A percentile compares a stretch with the other conserved stretches of the same genome.
Evolutionary conservation across 30 jellyfish, hydroid and myxozoan species (phyloP).

Genomic region (Phacellophora camtschatica): DNA sequence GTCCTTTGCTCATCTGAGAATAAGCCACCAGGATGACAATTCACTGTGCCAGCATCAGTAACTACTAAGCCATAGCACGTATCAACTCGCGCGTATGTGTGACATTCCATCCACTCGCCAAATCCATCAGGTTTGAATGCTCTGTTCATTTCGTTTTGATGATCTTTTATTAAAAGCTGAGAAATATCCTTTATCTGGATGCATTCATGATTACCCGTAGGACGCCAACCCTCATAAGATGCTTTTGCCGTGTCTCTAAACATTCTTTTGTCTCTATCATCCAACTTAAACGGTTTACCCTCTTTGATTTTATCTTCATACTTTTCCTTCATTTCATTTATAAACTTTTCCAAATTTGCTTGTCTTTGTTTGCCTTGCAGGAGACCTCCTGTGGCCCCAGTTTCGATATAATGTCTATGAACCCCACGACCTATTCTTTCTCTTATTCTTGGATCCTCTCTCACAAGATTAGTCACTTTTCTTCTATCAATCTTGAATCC

Average conservation of each 20-base stretch:
- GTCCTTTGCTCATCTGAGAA: background rate
- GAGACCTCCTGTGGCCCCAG: constrained; percentile 22
- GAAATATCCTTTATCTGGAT: background rate
- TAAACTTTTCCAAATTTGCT: background rate
- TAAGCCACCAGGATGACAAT: background rate
- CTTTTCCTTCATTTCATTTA: background rate
- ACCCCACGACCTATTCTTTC: background rate
- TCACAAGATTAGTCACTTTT: background rate
- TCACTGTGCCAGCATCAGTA: background rate
- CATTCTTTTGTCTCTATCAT: too few relatives aligned
- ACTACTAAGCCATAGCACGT: constrained; percentile 6
- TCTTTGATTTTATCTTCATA: background rate
- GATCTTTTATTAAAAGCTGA: background rate
- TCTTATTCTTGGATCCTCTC: background rate
- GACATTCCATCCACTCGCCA: background rate
- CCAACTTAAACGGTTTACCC: too few relatives aligned
- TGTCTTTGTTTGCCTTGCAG: background rate
- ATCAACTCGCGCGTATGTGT: background rate
- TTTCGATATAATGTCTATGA: constrained; percentile 18
- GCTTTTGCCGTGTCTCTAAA: too few relatives aligned
- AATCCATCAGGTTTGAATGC: background rate
- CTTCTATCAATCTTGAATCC: background rate
- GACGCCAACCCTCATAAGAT: too few relatives aligned
- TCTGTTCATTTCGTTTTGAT: background rate
- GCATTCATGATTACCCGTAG: too few relatives aligned